These are phyloP conservation scores for Riptortus pedestris DNA, from an alignment of 1,140 invertebrate species.

Conservation along the genomic window DNA sequence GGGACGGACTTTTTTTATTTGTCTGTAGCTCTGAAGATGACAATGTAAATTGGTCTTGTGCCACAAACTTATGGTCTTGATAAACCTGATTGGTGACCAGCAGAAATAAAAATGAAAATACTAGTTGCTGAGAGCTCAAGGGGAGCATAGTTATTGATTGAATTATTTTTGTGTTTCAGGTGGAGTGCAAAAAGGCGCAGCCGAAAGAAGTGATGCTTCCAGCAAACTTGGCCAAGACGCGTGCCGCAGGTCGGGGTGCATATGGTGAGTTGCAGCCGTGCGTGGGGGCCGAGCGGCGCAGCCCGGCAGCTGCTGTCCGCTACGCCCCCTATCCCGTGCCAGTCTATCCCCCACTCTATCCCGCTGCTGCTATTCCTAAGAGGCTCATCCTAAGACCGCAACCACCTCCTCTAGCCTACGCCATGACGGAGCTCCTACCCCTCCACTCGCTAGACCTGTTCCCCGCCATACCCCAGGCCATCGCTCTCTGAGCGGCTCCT, in stretches of 20 bases:
- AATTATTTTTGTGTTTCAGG: constrained; percentile 57
- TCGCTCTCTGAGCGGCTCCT: constrained; percentile 22
- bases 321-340: constrained; percentile 49
- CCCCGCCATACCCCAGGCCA: constrained; percentile 18
- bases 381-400: constrained; percentile 28
- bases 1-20: no score
- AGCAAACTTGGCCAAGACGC: constrained; percentile 83
- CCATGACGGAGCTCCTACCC: constrained; percentile 54
- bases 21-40: no score
- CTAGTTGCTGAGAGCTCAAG: no score
- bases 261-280: constrained; percentile 97
- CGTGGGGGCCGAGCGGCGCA: constrained; percentile 31
- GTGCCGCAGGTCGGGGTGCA: constrained; percentile 78
- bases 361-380: constrained; percentile 24
- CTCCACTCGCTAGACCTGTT: constrained; percentile 7
- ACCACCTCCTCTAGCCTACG: constrained; percentile 49
- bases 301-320: constrained; percentile 37
- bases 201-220: constrained; percentile 99
- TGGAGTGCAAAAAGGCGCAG: constrained; percentile 99
- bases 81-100: no score
- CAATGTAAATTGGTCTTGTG: no score
- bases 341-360: constrained; percentile 31
- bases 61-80: no score
- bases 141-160: no score
- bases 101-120: no score